Evolutionary conservation across 1,140 invertebrate species (phyloP).

Genomic region (Drosophila nigromelanica): DNA sequence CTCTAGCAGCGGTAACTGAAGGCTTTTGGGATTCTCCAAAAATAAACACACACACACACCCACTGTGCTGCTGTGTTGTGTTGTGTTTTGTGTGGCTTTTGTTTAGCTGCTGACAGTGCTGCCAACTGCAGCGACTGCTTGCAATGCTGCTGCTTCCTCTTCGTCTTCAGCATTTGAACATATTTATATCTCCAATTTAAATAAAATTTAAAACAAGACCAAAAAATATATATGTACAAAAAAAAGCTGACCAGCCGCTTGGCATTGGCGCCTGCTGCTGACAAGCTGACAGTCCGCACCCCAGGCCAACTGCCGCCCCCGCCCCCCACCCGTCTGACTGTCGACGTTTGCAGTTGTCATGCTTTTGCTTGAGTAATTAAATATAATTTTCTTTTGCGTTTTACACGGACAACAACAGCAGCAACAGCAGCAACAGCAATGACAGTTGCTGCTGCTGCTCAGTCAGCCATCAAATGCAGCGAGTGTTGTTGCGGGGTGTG

Average conservation of each 20-base stretch:
- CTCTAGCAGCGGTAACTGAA: conserved; percentile 1
- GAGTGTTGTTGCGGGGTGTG: conserved; percentile 7
- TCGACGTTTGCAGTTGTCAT: conserved; percentile 73
- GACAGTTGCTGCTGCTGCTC: conserved; percentile 30
- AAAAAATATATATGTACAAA: neutral
- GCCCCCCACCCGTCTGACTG: conserved; percentile 17
- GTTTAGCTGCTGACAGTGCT: conserved; percentile 64
- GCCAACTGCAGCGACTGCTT: conserved; percentile 54
- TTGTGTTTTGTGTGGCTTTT: conserved; percentile 45
- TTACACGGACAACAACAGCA: conserved; percentile 53
- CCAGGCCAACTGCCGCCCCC: neutral
- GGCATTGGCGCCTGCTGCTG: conserved; percentile 67
- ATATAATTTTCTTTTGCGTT: conserved; percentile 74
- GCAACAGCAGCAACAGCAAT: conserved; percentile 34
- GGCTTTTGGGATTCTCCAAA: neutral
- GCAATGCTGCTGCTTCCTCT: conserved; percentile 1
- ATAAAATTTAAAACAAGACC: conserved; percentile 54
- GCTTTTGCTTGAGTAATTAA: conserved; percentile 80
- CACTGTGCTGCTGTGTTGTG: neutral
- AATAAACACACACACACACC: neutral
- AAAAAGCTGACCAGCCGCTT: conserved; percentile 58
- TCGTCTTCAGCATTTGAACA: conserved; percentile 2
- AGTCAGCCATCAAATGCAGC: conserved; percentile 46
- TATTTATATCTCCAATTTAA: conserved; percentile 66
- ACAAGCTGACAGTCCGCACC: conserved; percentile 68